phyloP scores from a whole-genome alignment of 2,888 invertebrate species.

The Lamproptera curius region DNA sequence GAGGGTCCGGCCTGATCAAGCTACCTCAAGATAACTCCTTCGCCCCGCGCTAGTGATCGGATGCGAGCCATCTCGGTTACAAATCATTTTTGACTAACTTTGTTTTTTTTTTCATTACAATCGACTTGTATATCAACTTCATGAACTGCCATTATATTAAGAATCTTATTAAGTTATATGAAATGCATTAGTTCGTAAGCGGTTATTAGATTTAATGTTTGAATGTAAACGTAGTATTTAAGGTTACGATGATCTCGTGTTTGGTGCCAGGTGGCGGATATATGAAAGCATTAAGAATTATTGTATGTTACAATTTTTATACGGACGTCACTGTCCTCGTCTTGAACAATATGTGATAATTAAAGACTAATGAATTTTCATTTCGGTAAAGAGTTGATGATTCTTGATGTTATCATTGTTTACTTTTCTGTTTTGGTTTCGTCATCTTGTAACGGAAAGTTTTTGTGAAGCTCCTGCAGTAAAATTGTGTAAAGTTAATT shows the following conservation, averaged over 20 bases:
- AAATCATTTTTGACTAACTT: slow-evolving; percentile 36
- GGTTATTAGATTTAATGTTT: slow-evolving; percentile 61
- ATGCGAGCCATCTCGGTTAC: slow-evolving; percentile 41
- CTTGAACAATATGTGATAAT: slow-evolving; percentile 75
- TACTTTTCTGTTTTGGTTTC: slow-evolving; percentile 53
- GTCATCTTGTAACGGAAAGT: slow-evolving; percentile 70
- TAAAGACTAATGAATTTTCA: slow-evolving; percentile 71
- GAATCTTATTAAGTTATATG: slow-evolving; percentile 63
- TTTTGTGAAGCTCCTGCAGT: slow-evolving; percentile 75
- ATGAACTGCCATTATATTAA: slow-evolving; percentile 70
- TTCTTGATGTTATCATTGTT: slow-evolving; percentile 75
- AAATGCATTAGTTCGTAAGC: slow-evolving; percentile 57
- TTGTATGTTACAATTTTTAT: slow-evolving; percentile 71
- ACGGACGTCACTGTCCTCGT: slow-evolving; percentile 73
- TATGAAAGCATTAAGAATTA: slow-evolving; percentile 77
- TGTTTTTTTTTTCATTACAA: slow-evolving; percentile 49
- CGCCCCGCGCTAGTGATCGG: slow-evolving; percentile 44
- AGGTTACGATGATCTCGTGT: slow-evolving; percentile 65
- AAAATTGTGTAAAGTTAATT: slow-evolving; percentile 43
- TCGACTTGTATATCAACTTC: slow-evolving; percentile 50
- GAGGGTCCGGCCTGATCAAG: slow-evolving; percentile 56
- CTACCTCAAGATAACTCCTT: slow-evolving; percentile 55
- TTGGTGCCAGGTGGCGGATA: slow-evolving; percentile 64
- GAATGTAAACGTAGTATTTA: slow-evolving; percentile 55
- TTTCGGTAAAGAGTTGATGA: slow-evolving; percentile 67